These are phyloP conservation scores for Epinotia nisella DNA, from an alignment of 2,888 invertebrate genomes.

Conservation along the genomic window DNA sequence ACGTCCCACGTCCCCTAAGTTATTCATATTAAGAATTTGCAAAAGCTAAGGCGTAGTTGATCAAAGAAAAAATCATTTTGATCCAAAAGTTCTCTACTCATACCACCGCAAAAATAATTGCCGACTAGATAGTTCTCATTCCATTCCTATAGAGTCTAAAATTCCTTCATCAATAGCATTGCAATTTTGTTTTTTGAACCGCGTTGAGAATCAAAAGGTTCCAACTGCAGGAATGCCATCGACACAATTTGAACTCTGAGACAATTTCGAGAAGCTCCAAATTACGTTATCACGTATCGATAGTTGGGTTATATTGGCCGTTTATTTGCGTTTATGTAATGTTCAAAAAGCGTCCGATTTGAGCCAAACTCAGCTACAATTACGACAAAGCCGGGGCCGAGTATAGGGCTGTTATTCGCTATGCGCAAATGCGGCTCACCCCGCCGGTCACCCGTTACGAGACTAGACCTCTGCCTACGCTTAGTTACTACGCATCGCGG, in stretches of 20 bases:
- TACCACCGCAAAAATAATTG: background rate
- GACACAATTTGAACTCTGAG: background rate
- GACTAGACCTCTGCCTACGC: no score
- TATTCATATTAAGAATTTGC: background rate
- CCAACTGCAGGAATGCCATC: background rate
- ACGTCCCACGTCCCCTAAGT: no score
- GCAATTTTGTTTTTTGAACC: background rate
- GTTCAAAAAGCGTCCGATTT: constrained; percentile 33
- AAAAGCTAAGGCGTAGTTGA: background rate
- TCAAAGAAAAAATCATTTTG: background rate
- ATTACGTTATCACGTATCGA: background rate
- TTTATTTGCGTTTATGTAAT: constrained; percentile 9
- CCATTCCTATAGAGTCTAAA: background rate
- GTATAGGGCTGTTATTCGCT: no score
- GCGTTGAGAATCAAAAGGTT: background rate
- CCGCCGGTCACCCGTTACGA: no score
- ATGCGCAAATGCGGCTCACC: no score
- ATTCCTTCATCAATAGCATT: background rate
- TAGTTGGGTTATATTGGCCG: background rate
- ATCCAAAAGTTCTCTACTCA: background rate
- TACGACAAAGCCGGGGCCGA: constrained; percentile 40
- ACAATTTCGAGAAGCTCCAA: background rate
- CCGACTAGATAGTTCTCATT: background rate
- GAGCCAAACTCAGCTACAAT: constrained; percentile 40
- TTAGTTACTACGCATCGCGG: no score